Evolutionary conservation across 2,888 invertebrate species (phyloP).

Genomic region (Thumatha senex): DNA sequence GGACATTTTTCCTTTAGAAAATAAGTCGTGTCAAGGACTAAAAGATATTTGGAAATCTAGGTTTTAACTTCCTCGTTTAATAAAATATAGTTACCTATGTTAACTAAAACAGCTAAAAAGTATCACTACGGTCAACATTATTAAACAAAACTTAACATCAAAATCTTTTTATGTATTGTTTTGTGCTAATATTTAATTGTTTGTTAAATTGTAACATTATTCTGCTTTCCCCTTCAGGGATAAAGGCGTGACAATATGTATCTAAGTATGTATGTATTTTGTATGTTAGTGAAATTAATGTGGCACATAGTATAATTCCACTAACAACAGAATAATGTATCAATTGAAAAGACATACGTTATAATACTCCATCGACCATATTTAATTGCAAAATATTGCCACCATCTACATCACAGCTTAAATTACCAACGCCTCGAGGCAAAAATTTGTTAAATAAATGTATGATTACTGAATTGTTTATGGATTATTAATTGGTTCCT

Average conservation of each 20-base stretch:
- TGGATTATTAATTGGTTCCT: constrained; percentile 31
- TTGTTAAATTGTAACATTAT: background rate
- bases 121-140: too few species aligned
- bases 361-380: constrained; percentile 21
- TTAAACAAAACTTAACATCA: too few species aligned
- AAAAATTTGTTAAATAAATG: constrained; percentile 30
- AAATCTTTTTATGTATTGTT: background rate
- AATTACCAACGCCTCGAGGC: constrained; percentile 23
- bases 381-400: constrained; percentile 43
- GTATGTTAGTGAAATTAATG: background rate
- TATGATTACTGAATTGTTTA: constrained; percentile 32
- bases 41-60: too few species aligned
- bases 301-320: constrained; percentile 27
- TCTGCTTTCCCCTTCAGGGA: too few species aligned
- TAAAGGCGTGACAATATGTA: too few species aligned
- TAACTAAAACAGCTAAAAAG: too few species aligned
- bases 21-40: too few species aligned
- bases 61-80: too few species aligned
- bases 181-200: background rate
- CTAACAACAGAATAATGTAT: constrained; percentile 6
- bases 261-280: too few species aligned
- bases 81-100: too few species aligned
- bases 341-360: too few species aligned
- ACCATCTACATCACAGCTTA: constrained; percentile 17
- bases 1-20: too few species aligned